Evolutionary conservation across 2,113 vertebrate species (phyloP), one percentile per base, ranked within the genome.

Genomic region (Speoplatyrhinus poulsoni): DNA sequence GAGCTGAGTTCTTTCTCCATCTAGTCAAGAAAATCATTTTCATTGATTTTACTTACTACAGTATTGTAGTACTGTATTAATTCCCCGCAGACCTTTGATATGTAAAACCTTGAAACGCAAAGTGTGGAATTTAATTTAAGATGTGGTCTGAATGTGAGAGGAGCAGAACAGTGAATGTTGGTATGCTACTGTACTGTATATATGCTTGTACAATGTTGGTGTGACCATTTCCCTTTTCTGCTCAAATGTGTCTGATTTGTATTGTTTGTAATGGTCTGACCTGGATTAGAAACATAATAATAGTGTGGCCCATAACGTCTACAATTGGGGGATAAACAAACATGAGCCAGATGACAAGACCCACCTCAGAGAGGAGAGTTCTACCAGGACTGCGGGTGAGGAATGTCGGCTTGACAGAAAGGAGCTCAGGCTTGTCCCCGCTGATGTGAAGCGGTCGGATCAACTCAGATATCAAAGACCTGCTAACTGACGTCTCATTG

Each of bases 1-100:
- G 94, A 93, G 77, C 92, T 90, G 66, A 88, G 90, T 85, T 96
- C 95, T 94, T 96, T 94, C 84, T 98, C 96, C 98, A 99, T 98
- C 98, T 99, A 69, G 1, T 79, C 26, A 60, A 49, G 6, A 12
- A 1, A 73, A 62, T 71, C 46, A 62, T 33, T 33, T 58, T 33
- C 17, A 17, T 5, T 11, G 26, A 26, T 26, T 26, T 26, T 26
- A 26, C 26, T 26, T 26, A 26, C 26, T 26, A 26, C 26, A 3
- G 26, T 26, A 26, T 26, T 26, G 26, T 12, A 49, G 12, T 10
- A 49, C 19, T 32, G 9, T 12, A 12, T 19, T 19, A 15, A 1
- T 58, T 12, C 57, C 19, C 58, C 11, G 8, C 9, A 9, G 4
- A 41, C 57, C 26, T 60, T 70, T 48, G 47, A 49, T 53, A 56